These are phyloP conservation scores for Mus caroli DNA, from an alignment of 2,797 vertebrate genomes.

Conservation along the genomic window DNA sequence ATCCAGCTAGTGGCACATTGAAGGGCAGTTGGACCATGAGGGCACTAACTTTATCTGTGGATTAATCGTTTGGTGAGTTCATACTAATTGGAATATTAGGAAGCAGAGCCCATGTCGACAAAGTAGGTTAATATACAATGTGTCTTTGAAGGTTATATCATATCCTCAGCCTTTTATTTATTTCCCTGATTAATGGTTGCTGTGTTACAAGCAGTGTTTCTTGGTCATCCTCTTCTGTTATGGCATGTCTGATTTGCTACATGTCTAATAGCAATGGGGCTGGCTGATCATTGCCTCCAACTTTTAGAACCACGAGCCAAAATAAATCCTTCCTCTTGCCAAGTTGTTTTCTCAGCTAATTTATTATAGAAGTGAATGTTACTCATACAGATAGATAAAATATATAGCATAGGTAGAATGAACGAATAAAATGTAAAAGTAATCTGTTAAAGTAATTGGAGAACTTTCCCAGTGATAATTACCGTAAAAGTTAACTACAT, in stretches of 20 bases:
- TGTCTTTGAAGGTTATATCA: background rate
- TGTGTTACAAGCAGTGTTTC: background rate
- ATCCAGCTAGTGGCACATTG: background rate
- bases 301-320: background rate
- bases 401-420: background rate
- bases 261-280: background rate
- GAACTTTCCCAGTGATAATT: constrained; percentile 18
- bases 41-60: background rate
- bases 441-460: constrained; percentile 26
- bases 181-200: background rate
- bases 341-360: background rate
- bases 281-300: background rate
- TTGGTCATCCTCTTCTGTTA: background rate
- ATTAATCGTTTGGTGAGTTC: background rate
- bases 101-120: background rate
- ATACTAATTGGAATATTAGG: background rate
- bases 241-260: background rate
- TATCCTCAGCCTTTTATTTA: background rate
- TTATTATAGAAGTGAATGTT: background rate
- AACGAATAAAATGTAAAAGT: constrained; percentile 32
- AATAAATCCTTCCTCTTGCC: background rate
- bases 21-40: background rate
- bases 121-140: background rate
- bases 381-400: background rate
- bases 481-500: background rate